phyloP scores from a whole-genome alignment of 1,140 invertebrate genomes.

The Elymnias hypermnestra region DNA sequence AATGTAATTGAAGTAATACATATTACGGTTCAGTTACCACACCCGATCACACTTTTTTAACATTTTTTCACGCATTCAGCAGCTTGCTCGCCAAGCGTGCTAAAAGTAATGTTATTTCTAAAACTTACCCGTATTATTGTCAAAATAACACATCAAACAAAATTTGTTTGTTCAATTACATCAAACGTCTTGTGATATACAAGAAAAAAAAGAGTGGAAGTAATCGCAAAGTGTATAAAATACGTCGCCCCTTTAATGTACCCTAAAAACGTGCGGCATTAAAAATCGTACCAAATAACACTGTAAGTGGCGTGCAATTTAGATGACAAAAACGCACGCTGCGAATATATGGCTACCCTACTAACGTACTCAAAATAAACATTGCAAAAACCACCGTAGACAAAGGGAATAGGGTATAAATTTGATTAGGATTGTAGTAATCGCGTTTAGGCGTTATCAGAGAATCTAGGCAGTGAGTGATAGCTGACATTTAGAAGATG shows the following conservation, averaged over 20 bases:
- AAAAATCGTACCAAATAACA: constrained; percentile 8
- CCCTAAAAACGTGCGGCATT: constrained; percentile 5
- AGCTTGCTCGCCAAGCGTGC: too few species aligned
- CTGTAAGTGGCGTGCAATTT: constrained; percentile 11
- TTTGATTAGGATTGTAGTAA: background rate
- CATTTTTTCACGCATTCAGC: too few species aligned
- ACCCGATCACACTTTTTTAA: too few species aligned
- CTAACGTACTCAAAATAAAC: background rate
- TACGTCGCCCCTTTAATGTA: constrained; percentile 1
- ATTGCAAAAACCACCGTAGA: background rate
- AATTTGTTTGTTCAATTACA: too few species aligned
- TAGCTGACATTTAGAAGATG: constrained; percentile 13
- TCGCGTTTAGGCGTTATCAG: constrained; percentile 9
- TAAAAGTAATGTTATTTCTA: too few species aligned
- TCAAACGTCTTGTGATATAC: too few species aligned
- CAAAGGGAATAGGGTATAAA: background rate
- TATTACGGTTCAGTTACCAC: too few species aligned
- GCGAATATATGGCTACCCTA: constrained; percentile 8
- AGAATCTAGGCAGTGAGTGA: constrained; percentile 12
- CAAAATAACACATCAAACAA: too few species aligned
- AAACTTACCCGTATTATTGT: too few species aligned
- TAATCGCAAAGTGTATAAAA: background rate
- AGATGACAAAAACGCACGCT: constrained; percentile 13
- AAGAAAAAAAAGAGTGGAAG: background rate
- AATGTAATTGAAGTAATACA: too few species aligned